phyloP scores from a whole-genome alignment of 2,797 vertebrate species.

The Hephaestus fuliginosus region DNA sequence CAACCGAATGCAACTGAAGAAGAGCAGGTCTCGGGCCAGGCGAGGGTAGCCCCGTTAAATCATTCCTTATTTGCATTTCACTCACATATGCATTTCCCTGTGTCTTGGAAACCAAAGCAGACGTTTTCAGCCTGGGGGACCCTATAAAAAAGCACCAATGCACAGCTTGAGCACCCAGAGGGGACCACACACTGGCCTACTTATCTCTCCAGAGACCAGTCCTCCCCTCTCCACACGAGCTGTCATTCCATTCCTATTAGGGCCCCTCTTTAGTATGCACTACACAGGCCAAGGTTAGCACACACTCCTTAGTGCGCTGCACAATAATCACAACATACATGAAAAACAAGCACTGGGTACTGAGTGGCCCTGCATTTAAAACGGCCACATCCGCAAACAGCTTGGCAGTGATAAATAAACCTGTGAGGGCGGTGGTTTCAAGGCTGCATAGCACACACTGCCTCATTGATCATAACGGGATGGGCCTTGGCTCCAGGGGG shows the following conservation, averaged over 20 bases:
- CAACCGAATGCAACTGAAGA: slow-evolving; percentile 34
- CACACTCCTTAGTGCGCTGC: slow-evolving; percentile 45
- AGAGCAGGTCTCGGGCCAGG: slow-evolving; percentile 45
- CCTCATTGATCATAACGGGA: slow-evolving; percentile 48
- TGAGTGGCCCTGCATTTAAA: slow-evolving; percentile 54
- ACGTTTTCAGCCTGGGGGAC: slow-evolving; percentile 25
- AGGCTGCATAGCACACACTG: slow-evolving; percentile 65
- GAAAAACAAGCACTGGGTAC: slow-evolving; percentile 46
- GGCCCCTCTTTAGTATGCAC: slow-evolving; percentile 54
- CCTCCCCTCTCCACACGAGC: slow-evolving; percentile 56
- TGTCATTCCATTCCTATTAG: slow-evolving; percentile 57
- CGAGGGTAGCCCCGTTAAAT: slow-evolving; percentile 14
- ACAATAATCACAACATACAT: slow-evolving; percentile 63
- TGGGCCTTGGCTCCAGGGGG: slow-evolving; percentile 48
- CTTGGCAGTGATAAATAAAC: slow-evolving; percentile 77
- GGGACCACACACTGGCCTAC: slow-evolving; percentile 53
- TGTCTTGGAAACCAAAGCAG: slow-evolving; percentile 38
- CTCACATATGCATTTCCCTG: slow-evolving; percentile 30
- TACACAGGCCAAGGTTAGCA: slow-evolving; percentile 41
- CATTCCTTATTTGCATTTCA: slow-evolving; percentile 59
- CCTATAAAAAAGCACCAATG: slow-evolving; percentile 70
- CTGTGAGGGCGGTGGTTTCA: slow-evolving; percentile 54
- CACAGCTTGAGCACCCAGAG: slow-evolving; percentile 70
- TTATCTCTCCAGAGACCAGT: slow-evolving; percentile 44
- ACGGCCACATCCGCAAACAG: slow-evolving; percentile 57